Percentiles rank a stretch among this genome's conserved stretches.
Conservation (phyloP, 2,888 invertebrate genomes). For the Troides helena region DNA sequence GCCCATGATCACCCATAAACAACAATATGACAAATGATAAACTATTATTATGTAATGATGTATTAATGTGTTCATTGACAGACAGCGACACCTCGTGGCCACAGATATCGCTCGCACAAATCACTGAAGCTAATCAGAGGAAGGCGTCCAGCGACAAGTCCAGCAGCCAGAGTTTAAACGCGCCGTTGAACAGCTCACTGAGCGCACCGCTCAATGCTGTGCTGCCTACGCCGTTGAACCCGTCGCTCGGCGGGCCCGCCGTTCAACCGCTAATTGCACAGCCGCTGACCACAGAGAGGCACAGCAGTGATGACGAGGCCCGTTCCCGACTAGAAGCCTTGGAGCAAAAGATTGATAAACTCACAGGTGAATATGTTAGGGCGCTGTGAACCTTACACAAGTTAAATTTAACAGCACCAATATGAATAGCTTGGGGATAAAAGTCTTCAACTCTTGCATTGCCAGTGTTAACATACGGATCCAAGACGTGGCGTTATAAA, state of each 20-base stretch:
- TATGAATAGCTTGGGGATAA: no score
- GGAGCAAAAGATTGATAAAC: slow-evolving; percentile 62
- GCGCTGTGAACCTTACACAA: no score
- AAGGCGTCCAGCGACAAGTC: slow-evolving; percentile 67
- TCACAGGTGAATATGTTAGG: slow-evolving; percentile 50
- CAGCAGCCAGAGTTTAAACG: slow-evolving; percentile 51
- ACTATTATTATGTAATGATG: no score
- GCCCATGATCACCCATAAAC: no score
- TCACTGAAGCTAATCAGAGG: slow-evolving; percentile 67
- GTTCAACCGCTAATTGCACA: slow-evolving; percentile 48
- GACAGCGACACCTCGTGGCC: slow-evolving; percentile 70
- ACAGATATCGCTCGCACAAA: slow-evolving; percentile 68
- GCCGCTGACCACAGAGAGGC: slow-evolving; percentile 25
- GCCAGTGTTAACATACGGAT: no score
- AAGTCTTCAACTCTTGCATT: no score
- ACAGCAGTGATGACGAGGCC: slow-evolving; percentile 33
- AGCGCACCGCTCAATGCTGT: slow-evolving; percentile 10
- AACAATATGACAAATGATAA: no score
- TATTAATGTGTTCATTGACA: slow-evolving; percentile 35
- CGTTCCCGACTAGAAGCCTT: slow-evolving; percentile 47
- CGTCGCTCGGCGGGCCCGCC: slow-evolving; percentile 22
- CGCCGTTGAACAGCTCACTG: slow-evolving; percentile 32
- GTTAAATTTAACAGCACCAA: no score
- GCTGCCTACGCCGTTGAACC: slow-evolving; percentile 3
- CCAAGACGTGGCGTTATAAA: no score